Conservation (phyloP, 2,113 vertebrate species). For the Ciconia maguari region DNA sequence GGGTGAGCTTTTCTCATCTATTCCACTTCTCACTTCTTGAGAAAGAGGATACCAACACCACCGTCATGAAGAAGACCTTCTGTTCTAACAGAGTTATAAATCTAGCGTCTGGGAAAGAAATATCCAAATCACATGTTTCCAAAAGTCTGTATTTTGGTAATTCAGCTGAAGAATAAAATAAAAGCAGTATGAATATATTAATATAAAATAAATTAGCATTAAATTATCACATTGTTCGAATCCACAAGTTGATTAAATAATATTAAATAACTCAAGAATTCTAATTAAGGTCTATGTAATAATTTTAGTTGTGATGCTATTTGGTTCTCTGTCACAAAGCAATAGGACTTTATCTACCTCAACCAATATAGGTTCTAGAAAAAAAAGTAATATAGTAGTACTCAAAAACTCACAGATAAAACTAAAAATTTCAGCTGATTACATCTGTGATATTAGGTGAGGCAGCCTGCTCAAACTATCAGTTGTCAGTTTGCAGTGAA, state of each 20-base stretch:
- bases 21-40: neutral
- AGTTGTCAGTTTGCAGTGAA: neutral
- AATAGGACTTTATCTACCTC: neutral
- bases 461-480: neutral
- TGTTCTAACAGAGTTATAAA: neutral
- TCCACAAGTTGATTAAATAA: neutral
- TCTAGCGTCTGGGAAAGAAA: neutral
- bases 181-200: neutral
- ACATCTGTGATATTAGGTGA: neutral
- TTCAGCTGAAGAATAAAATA: neutral
- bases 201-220: neutral
- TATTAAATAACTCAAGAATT: neutral
- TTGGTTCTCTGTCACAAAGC: neutral
- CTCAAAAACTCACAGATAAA: neutral
- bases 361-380: neutral
- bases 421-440: neutral
- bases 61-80: neutral
- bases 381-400: neutral
- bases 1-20: neutral
- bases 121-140: neutral
- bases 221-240: neutral
- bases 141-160: neutral
- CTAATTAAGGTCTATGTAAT: neutral
- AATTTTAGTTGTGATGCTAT: neutral
- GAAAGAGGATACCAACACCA: neutral